Evolutionary conservation across 2,797 vertebrate genomes (phyloP).

Genomic region (Cyclura pinguis): DNA sequence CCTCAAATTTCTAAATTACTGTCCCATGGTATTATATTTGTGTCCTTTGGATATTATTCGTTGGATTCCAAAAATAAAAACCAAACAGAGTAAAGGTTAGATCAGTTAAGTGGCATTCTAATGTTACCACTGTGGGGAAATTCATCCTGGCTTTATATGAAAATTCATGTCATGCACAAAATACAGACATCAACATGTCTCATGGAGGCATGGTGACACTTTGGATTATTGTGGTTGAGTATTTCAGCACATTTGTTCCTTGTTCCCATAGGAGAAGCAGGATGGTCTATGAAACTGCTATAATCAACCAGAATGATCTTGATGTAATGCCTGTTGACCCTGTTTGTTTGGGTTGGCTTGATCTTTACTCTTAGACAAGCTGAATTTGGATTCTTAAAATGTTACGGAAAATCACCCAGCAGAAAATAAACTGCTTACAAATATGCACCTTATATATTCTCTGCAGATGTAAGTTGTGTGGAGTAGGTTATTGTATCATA

Average conservation of each 20-base stretch:
- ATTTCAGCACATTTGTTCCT: slow-evolving; percentile 65
- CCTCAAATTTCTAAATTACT: slow-evolving; percentile 74
- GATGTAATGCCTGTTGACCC: slow-evolving; percentile 63
- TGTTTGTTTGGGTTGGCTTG: slow-evolving; percentile 49
- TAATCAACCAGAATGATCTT: slow-evolving; percentile 64
- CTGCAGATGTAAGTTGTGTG: neutral
- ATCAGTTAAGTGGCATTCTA: slow-evolving; percentile 59
- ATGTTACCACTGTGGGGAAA: slow-evolving; percentile 32
- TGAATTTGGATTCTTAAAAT: slow-evolving; percentile 64
- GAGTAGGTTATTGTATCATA: slow-evolving; percentile 19
- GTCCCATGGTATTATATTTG: slow-evolving; percentile 71
- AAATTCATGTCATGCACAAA: slow-evolving; percentile 55
- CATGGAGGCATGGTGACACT: slow-evolving; percentile 63
- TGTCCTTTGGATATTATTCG: slow-evolving; percentile 73
- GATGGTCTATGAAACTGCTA: slow-evolving; percentile 59
- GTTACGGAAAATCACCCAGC: slow-evolving; percentile 53
- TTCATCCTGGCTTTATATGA: slow-evolving; percentile 55
- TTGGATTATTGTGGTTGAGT: slow-evolving; percentile 61
- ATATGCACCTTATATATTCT: neutral
- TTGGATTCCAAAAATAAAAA: slow-evolving; percentile 59
- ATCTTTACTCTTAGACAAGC: slow-evolving; percentile 63
- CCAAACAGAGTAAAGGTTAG: slow-evolving; percentile 52
- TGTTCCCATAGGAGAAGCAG: slow-evolving; percentile 40
- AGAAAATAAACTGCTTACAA: slow-evolving; percentile 37
- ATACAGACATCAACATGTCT: slow-evolving; percentile 46